These are phyloP conservation scores for Ptilorrhoa leucosticta DNA, from an alignment of 2,113 vertebrate species.

Conservation along the genomic window DNA sequence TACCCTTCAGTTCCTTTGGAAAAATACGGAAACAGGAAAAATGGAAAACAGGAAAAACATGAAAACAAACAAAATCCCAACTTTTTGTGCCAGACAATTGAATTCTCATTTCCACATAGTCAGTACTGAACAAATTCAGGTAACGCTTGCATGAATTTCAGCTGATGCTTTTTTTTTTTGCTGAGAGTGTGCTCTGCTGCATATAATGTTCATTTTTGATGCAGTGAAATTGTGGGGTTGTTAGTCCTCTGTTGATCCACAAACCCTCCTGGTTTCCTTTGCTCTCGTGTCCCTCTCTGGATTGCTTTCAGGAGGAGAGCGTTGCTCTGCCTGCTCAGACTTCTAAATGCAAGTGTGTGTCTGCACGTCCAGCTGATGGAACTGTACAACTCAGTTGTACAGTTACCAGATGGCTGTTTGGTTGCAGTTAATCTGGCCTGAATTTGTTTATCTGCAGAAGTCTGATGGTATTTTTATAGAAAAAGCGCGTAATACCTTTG, in stretches of 20 bases:
- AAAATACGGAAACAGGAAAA: neutral
- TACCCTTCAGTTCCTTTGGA: neutral
- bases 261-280: neutral
- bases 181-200: neutral
- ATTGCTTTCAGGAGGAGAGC: neutral
- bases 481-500: neutral
- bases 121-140: neutral
- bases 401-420: constrained; percentile 2
- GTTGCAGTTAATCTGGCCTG: neutral
- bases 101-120: neutral
- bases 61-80: neutral
- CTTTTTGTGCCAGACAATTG: neutral
- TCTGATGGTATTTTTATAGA: neutral
- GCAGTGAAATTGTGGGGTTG: neutral
- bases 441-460: neutral
- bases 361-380: neutral
- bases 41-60: neutral
- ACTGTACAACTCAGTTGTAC: neutral
- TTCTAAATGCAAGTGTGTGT: neutral
- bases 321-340: neutral
- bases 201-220: neutral
- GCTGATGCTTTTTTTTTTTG: neutral
- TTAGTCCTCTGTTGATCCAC: neutral
- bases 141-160: neutral
- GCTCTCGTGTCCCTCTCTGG: neutral